Percentiles rank a stretch among this genome's conserved stretches.
These are phyloP conservation scores for Drosophila pseudoobscura DNA, from an alignment of 1,140 invertebrate species.

Conservation along the genomic window DNA sequence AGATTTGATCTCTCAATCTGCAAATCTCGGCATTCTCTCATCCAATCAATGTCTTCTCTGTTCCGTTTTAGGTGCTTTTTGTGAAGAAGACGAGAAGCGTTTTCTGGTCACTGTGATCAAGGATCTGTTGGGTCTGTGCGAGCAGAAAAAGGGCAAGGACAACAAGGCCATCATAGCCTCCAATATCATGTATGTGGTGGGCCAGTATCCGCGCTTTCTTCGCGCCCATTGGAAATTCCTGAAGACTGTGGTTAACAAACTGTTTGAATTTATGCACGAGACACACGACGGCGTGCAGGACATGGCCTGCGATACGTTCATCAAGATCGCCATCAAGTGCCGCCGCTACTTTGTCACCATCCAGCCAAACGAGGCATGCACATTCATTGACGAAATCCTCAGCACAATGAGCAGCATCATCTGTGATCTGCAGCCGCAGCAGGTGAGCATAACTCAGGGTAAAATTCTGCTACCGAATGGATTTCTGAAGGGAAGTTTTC, in stretches of 20 bases:
- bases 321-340: conserved; percentile 99
- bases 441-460: conserved; percentile 85
- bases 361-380: conserved; percentile 97
- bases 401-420: conserved; percentile 98
- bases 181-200: conserved; percentile 99
- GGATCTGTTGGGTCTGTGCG: conserved; percentile 98
- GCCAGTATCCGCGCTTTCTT: conserved; percentile 99
- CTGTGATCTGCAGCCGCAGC: conserved; percentile 98
- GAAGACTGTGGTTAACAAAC: conserved; percentile 99
- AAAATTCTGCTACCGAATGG: not conserved
- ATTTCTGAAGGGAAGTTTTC: not conserved
- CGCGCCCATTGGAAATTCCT: conserved; percentile 99
- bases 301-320: conserved; percentile 99
- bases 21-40: not conserved
- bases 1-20: not conserved
- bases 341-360: conserved; percentile 98
- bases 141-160: conserved; percentile 99
- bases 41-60: not conserved
- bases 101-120: conserved; percentile 99
- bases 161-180: conserved; percentile 99
- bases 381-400: conserved; percentile 99
- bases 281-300: conserved; percentile 99
- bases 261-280: conserved; percentile 99
- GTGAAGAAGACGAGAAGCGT: conserved; percentile 99
- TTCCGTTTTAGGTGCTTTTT: conserved; percentile 71